Evolutionary conservation across 2,113 vertebrate genomes (phyloP), one percentile per base, ranked within the genome.

Genomic region (Catagonus wagneri): DNA sequence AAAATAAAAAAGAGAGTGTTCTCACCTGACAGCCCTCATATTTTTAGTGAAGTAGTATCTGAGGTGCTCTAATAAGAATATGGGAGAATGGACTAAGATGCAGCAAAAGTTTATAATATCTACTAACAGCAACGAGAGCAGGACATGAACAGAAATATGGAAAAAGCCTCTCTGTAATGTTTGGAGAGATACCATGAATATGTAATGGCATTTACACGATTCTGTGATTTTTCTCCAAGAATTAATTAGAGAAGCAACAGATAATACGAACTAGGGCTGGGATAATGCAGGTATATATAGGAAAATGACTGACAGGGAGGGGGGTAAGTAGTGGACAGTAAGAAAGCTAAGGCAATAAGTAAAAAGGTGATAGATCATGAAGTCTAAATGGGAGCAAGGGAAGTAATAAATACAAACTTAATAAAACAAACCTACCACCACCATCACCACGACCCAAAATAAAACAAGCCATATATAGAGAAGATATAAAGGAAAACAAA

Each of bases 191-290:
- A 79, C 29, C 29, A 75, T 71, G 54, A 80, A 65, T 22, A 44
- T 19, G 11, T 69, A 91, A 61, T 34, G 76, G 7, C 22, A 95
- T 63, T 60, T n/a, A 95, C 17, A 83, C 15, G 25, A 88, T 32
- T 84, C n/a, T 93, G 7, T 71, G 22, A 76, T 52, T 90, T 86
- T 96, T 50, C 39, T 68, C 50, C 23, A 91, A 90, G 25, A 93
- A 56, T 85, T 89, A 93, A 72, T 29, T 27, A 93, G 76, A 92
- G 32, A 83, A 88, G 56, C 36, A 71, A 65, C 10, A 83, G 34
- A 83, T 4, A 68, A 2, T 56, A 68, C 65, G 19, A 93, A 74
- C 7, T 22, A 84, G 71, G 32, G 83, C 34, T 85, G 19, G 44
- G 60, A 74, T 54, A 34, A 32, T 93, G 12, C 7, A 85, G 22